These are phyloP conservation scores for Meles meles DNA, from an alignment of 2,113 vertebrate species.

Conservation along the genomic window DNA sequence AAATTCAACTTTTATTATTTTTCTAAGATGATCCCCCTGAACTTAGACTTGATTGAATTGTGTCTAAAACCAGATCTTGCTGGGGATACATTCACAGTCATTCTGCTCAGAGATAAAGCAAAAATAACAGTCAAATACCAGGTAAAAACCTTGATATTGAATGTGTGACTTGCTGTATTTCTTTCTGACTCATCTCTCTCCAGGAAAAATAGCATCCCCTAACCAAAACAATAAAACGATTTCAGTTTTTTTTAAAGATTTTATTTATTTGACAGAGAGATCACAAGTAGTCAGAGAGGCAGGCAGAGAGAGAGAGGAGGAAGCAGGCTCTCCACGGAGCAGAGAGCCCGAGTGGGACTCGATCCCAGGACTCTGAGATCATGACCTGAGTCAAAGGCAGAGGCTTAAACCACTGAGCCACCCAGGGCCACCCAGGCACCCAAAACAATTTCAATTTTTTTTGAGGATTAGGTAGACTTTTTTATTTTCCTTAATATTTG, in stretches of 20 bases:
- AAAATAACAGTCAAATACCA: conserved; percentile 22
- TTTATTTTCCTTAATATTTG: not conserved
- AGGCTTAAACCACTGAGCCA: no score
- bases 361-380: no score
- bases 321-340: no score
- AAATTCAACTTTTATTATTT: conserved; percentile 41
- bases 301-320: no score
- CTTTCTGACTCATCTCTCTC: not conserved
- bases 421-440: no score
- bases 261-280: no score
- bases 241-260: not conserved
- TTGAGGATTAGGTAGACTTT: not conserved
- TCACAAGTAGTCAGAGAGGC: no score
- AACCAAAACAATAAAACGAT: not conserved
- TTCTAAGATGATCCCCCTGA: conserved; percentile 1
- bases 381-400: no score
- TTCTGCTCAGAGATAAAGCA: conserved; percentile 7
- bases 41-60: conserved; percentile 40
- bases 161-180: not conserved
- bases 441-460: no score
- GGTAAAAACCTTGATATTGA: not conserved
- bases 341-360: no score
- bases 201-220: not conserved
- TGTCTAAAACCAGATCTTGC: not conserved
- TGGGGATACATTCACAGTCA: not conserved